A percentile compares a stretch with the other conserved stretches of the same genome.
Conservation (phyloP, 2,113 vertebrate genomes). For the Phylloscopus trochiloides region DNA sequence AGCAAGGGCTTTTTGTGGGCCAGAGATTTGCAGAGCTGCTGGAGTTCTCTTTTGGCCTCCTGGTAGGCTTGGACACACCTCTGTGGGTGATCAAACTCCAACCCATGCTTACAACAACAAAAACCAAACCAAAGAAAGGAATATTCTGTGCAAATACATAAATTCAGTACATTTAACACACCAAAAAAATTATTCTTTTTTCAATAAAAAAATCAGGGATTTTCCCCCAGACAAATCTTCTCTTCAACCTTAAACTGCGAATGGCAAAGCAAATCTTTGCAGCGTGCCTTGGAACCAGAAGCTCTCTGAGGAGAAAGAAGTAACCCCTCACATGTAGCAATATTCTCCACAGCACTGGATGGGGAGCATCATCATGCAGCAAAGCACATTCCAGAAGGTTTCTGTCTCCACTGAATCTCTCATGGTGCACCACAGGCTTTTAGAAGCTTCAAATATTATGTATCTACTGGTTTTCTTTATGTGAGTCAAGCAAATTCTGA, state of each 20-base stretch:
- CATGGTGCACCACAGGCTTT: neutral
- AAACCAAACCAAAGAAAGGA: neutral
- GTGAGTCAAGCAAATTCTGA: rapidly evolving
- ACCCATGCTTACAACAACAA: neutral
- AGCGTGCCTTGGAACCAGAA: neutral
- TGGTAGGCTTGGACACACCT: neutral
- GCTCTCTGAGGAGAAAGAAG: neutral
- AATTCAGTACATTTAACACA: neutral
- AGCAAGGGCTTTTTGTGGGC: rapidly evolving
- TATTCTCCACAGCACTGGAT: neutral
- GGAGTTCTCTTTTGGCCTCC: neutral
- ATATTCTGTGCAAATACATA: neutral
- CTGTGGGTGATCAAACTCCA: neutral
- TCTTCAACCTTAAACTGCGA: neutral
- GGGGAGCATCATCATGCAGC: neutral
- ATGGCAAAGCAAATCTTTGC: neutral
- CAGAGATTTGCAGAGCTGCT: neutral
- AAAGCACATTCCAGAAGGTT: neutral
- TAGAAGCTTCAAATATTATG: neutral
- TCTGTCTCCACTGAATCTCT: neutral
- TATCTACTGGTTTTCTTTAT: neutral
- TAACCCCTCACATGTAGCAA: neutral
- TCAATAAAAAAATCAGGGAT: neutral
- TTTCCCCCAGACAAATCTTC: neutral
- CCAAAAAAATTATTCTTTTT: neutral